phyloP scores from a whole-genome alignment of 2,113 vertebrate genomes.

The Dasyurus viverrinus region DNA sequence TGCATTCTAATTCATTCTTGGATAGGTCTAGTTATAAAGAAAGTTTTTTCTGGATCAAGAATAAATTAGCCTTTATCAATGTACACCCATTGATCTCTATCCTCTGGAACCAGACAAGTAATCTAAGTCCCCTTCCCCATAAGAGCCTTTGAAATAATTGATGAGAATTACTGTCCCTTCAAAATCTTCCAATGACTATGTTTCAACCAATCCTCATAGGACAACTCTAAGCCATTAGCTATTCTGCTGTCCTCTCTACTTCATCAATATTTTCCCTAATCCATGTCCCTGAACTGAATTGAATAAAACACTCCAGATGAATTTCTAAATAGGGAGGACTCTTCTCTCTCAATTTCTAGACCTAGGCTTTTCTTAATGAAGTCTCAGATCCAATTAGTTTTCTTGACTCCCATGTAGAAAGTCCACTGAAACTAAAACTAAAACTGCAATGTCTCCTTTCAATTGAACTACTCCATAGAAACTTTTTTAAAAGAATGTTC shows the following conservation, averaged over 20 bases:
- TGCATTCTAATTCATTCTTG: not conserved
- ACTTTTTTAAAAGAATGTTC: not conserved
- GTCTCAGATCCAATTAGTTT: not conserved
- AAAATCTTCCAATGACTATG: not conserved
- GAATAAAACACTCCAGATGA: not conserved
- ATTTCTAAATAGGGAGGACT: not conserved
- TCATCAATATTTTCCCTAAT: not conserved
- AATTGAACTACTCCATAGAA: conserved; percentile 18
- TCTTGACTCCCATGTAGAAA: not conserved
- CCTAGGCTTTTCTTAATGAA: not conserved
- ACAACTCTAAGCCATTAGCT: not conserved
- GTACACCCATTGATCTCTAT: not conserved
- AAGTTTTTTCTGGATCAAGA: not conserved
- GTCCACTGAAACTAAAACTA: not conserved
- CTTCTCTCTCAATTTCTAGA: not conserved
- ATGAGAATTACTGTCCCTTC: not conserved
- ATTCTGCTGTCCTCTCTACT: not conserved
- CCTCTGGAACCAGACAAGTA: not conserved
- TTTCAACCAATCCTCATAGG: not conserved
- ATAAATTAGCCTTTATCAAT: not conserved
- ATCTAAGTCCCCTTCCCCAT: not conserved
- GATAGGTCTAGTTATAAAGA: not conserved
- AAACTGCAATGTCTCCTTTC: not conserved
- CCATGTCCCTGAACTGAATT: not conserved
- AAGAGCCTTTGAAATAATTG: not conserved